Evolutionary conservation across 2,797 vertebrate species (phyloP).

Genomic region (Garrulus glandarius): DNA sequence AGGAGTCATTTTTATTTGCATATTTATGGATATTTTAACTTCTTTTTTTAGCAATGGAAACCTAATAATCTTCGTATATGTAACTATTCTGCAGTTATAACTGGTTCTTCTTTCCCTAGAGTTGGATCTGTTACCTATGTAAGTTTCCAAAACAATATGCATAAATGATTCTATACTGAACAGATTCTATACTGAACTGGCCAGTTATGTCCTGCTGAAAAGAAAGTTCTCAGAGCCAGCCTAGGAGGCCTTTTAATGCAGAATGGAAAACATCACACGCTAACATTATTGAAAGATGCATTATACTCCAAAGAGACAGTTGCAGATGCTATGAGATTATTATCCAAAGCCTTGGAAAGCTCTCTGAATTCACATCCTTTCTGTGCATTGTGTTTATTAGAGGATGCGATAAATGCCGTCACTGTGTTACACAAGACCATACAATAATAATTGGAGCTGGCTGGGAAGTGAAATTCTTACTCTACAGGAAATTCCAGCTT

Average conservation of each 20-base stretch:
- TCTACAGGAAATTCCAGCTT: constrained; percentile 53
- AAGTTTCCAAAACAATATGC: background rate
- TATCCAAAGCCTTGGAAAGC: background rate
- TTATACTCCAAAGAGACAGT: background rate
- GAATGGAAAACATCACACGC: background rate
- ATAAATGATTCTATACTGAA: background rate
- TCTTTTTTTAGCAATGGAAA: background rate
- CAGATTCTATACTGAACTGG: background rate
- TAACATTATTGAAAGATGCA: background rate
- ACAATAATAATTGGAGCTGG: constrained; percentile 21
- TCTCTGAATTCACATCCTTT: constrained; percentile 5
- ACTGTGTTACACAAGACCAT: background rate
- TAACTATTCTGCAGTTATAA: background rate
- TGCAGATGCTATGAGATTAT: background rate
- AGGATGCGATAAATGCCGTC: background rate
- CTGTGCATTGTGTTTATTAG: constrained; percentile 19
- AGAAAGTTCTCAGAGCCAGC: background rate
- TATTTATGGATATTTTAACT: background rate
- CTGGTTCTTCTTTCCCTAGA: background rate
- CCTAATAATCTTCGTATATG: background rate
- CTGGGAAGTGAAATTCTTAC: background rate
- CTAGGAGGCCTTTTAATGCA: background rate
- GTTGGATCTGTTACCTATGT: background rate
- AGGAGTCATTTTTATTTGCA: background rate
- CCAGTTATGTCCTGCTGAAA: background rate